Conservation (phyloP, 2,888 invertebrate genomes). For the Coenonympha glycerion region DNA sequence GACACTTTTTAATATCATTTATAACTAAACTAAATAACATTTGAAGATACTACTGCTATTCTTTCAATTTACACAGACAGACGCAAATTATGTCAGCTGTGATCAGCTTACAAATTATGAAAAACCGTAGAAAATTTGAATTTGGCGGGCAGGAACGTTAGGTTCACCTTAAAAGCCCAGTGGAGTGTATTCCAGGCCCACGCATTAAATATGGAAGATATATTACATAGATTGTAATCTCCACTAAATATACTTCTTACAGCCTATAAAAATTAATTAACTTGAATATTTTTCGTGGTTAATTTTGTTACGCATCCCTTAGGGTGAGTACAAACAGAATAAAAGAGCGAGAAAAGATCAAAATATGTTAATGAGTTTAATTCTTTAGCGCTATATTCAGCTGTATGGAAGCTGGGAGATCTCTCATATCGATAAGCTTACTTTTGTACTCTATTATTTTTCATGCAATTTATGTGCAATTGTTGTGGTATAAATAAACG, state of each 20-base stretch:
- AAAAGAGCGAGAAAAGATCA: not conserved
- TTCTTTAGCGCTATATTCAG: not conserved
- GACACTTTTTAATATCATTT: no score
- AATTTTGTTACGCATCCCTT: conserved; percentile 33
- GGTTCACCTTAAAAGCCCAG: not conserved
- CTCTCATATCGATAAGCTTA: not conserved
- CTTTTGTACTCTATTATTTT: not conserved
- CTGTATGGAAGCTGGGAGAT: not conserved
- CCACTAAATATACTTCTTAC: conserved; percentile 48
- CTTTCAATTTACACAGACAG: no score
- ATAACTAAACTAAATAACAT: no score
- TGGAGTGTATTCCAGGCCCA: conserved; percentile 17
- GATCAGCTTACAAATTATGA: no score
- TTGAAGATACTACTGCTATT: no score
- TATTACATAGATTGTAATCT: conserved; percentile 36
- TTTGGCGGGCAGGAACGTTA: no score
- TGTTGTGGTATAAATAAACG: not conserved
- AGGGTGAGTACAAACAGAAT: conserved; percentile 38
- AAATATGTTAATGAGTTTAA: not conserved
- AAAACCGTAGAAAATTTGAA: no score
- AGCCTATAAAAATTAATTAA: conserved; percentile 57
- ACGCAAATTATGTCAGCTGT: no score
- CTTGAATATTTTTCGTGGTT: conserved; percentile 35
- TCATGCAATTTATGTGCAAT: not conserved
- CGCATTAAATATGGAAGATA: conserved; percentile 24